phyloP scores from a whole-genome alignment of 2,113 vertebrate species.

The Aegypius monachus region DNA sequence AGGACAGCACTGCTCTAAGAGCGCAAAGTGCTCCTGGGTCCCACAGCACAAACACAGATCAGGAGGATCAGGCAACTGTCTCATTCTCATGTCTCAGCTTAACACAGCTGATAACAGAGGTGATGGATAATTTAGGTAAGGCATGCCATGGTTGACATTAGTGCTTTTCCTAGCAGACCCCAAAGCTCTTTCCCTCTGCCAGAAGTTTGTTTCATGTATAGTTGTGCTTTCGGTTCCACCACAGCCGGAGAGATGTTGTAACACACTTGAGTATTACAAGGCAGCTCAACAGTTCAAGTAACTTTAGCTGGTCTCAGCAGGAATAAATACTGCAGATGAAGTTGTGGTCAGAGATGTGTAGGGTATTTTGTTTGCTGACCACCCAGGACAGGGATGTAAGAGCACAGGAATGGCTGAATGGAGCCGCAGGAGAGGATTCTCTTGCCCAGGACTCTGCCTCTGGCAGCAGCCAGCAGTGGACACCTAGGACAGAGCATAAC shows the following conservation, averaged over 20 bases:
- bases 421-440: not conserved
- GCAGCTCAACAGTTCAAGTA: not conserved
- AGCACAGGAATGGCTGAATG: rapidly evolving
- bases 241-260: not conserved
- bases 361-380: not conserved
- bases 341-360: not conserved
- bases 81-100: not conserved
- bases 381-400: not conserved
- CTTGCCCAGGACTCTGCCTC: rapidly evolving
- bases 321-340: not conserved
- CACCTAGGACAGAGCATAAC: not conserved
- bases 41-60: rapidly evolving
- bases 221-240: not conserved
- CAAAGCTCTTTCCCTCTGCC: not conserved
- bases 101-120: not conserved
- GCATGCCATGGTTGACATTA: not conserved
- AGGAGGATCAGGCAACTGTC: not conserved
- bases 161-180: not conserved
- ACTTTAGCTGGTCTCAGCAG: not conserved
- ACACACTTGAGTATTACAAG: rapidly evolving
- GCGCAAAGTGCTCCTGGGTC: not conserved
- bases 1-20: not conserved
- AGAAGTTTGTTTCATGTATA: not conserved
- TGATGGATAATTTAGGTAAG: not conserved
- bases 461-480: not conserved